Conservation (phyloP, 2,888 invertebrate genomes). For the Drosophila longiperda region DNA sequence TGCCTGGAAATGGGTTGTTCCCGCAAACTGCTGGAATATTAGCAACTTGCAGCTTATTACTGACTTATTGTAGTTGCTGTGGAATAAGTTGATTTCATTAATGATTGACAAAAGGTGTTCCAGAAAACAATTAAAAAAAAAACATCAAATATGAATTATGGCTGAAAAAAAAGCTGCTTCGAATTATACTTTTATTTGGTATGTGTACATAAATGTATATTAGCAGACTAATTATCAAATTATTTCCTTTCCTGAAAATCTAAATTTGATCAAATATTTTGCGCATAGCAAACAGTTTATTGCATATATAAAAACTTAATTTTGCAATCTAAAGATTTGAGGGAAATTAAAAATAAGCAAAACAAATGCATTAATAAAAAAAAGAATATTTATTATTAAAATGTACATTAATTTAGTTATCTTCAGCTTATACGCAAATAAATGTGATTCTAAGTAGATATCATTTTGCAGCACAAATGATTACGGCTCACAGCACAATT, state of each 20-base stretch:
- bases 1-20: conserved; percentile 26
- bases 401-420: not conserved
- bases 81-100: not conserved
- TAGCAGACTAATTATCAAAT: not conserved
- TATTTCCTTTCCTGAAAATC: not conserved
- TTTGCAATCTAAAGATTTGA: not conserved
- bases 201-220: not conserved
- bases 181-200: no score
- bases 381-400: not conserved
- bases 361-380: not conserved
- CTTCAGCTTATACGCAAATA: not conserved
- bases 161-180: not conserved
- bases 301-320: not conserved
- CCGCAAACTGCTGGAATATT: not conserved
- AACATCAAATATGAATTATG: not conserved
- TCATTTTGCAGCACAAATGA: conserved; percentile 29
- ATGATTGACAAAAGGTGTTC: not conserved
- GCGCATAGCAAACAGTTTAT: not conserved
- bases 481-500: conserved; percentile 21
- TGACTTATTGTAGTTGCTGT: not conserved
- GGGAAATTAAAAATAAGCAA: not conserved
- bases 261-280: not conserved
- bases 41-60: not conserved
- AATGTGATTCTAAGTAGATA: conserved; percentile 4
- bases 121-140: not conserved